Conservation (phyloP, 2,888 invertebrate species). For the Coecobrya sp. region DNA sequence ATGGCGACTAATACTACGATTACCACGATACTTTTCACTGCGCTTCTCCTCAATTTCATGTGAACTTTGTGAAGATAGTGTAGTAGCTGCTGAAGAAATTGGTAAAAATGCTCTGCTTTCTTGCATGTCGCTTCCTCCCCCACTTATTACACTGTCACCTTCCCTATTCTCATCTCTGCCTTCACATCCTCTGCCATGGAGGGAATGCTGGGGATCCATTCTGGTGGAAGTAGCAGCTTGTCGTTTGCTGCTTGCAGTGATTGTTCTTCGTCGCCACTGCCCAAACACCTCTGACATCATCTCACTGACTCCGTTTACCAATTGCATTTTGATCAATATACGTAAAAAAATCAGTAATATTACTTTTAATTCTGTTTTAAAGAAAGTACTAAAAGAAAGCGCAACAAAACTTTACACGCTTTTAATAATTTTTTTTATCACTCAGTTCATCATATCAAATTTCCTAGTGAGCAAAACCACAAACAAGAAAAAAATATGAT, state of each 20-base stretch:
- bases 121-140: background rate
- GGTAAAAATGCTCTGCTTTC: background rate
- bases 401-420: background rate
- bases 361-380: too few relatives aligned
- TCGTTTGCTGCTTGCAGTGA: slow-evolving; percentile 74
- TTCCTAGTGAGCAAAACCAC: background rate
- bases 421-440: background rate
- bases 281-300: slow-evolving; percentile 72
- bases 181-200: slow-evolving; percentile 35
- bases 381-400: background rate
- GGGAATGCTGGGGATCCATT: slow-evolving; percentile 44
- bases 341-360: background rate
- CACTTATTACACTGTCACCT: slow-evolving; percentile 48
- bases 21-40: slow-evolving; percentile 34
- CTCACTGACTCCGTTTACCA: slow-evolving; percentile 58
- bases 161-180: slow-evolving; percentile 18
- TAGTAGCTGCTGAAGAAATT: slow-evolving; percentile 11
- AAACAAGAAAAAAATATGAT: background rate
- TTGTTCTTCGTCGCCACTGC: slow-evolving; percentile 73
- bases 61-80: slow-evolving; percentile 9
- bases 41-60: background rate
- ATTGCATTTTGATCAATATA: slow-evolving; percentile 60
- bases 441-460: slow-evolving; percentile 44
- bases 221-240: slow-evolving; percentile 23
- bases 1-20: slow-evolving; percentile 33